phyloP scores from a whole-genome alignment of 37 sponge, comb jelly and placozoan genomes.

The Crambe crambe region DNA sequence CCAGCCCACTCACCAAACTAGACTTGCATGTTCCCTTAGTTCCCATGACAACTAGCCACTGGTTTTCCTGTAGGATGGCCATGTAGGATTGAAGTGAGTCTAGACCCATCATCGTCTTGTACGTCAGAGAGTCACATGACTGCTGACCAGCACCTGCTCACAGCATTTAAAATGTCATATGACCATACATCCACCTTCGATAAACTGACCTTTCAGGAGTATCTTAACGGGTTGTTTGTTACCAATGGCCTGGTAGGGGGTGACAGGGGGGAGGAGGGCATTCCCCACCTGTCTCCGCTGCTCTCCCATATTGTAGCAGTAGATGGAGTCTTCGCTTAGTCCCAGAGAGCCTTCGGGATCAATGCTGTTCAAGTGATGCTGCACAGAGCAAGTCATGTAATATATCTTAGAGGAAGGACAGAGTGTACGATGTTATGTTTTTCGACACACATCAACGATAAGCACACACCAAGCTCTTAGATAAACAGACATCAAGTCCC shows the following conservation, averaged over 20 bases:
- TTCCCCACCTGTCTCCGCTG: slow-evolving; percentile 58
- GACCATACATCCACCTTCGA: not conserved
- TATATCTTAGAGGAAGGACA: not conserved
- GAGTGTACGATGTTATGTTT: not conserved
- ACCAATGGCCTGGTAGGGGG: slow-evolving; percentile 57
- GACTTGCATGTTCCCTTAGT: slow-evolving; percentile 84
- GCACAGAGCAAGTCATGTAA: not conserved
- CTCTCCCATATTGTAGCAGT: slow-evolving; percentile 49
- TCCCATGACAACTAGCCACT: slow-evolving; percentile 87
- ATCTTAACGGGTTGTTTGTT: slow-evolving; percentile 15
- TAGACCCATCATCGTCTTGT: slow-evolving; percentile 35
- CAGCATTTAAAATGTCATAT: not conserved
- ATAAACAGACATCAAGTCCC: not conserved
- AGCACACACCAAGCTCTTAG: too few species aligned
- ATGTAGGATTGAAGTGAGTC: slow-evolving; percentile 43
- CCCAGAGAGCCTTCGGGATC: slow-evolving; percentile 61
- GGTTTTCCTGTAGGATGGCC: slow-evolving; percentile 50
- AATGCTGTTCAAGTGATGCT: slow-evolving; percentile 61
- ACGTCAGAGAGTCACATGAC: slow-evolving; percentile 58
- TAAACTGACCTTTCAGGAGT: slow-evolving; percentile 37
- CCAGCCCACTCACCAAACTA: slow-evolving; percentile 57
- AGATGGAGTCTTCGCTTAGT: slow-evolving; percentile 59
- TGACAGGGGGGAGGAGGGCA: slow-evolving; percentile 43
- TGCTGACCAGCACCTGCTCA: slow-evolving; percentile 43
- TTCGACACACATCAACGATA: too few species aligned